Conservation (phyloP, 23 tunicate genomes). For the Botrylloides violaceus region DNA sequence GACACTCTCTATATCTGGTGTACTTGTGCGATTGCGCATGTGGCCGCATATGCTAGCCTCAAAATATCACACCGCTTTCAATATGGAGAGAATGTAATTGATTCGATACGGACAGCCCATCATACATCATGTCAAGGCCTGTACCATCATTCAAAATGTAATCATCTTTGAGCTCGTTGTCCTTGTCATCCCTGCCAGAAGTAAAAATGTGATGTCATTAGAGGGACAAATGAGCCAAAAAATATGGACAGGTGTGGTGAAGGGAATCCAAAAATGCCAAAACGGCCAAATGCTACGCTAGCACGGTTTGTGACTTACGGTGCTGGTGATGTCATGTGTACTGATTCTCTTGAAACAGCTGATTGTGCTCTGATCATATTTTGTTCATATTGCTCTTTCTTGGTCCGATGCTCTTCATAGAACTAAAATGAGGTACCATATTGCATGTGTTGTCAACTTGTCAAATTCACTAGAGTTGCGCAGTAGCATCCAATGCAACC, state of each 20-base stretch:
- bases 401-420: slow-evolving; percentile 15
- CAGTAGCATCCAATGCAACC: no score
- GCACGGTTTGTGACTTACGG: slow-evolving; percentile 48
- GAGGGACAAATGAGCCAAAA: background rate
- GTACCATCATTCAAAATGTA: slow-evolving; percentile 10
- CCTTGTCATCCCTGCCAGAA: background rate
- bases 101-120: slow-evolving; percentile 7
- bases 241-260: background rate
- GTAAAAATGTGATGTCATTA: background rate
- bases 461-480: no score
- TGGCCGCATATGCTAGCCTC: no score
- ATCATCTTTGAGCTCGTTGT: background rate
- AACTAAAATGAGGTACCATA: no score
- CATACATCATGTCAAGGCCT: slow-evolving; percentile 1
- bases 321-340: slow-evolving; percentile 71
- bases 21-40: no score
- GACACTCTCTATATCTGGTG: no score
- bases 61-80: slow-evolving; percentile 26
- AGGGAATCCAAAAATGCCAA: background rate
- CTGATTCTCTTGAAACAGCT: slow-evolving; percentile 51
- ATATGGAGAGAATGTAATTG: slow-evolving; percentile 22
- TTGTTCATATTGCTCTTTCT: slow-evolving; percentile 36
- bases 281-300: background rate
- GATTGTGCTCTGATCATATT: slow-evolving; percentile 46
- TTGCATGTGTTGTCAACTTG: no score